Percentiles rank a stretch among this genome's conserved stretches.
Evolutionary conservation across 2,113 vertebrate genomes (phyloP).

Genomic region (Centrocercus urophasianus): DNA sequence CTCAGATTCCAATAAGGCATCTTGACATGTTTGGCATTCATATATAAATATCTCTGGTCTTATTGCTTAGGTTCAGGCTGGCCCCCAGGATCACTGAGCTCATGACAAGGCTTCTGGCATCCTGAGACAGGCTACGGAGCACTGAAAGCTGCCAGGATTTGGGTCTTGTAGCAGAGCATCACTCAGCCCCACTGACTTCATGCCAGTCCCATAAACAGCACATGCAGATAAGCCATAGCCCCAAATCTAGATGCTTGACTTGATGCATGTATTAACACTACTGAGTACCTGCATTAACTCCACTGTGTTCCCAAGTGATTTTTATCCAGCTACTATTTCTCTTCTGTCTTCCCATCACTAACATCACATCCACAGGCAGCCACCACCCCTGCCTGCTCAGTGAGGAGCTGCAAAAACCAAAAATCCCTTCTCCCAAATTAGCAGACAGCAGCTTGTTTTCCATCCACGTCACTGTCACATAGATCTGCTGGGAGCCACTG

Average conservation of each 20-base stretch:
- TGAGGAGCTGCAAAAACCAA: neutral
- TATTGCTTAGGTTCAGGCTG: neutral
- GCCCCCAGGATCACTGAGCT: neutral
- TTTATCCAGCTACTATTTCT: neutral
- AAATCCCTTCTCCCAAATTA: neutral
- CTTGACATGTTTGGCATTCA: neutral
- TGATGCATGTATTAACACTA: accelerated
- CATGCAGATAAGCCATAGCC: neutral
- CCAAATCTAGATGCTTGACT: neutral
- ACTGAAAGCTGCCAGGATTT: neutral
- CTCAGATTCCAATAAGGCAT: neutral
- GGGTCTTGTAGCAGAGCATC: neutral
- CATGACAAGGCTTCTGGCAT: neutral
- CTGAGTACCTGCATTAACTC: neutral
- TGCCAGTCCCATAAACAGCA: neutral
- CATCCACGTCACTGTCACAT: accelerated
- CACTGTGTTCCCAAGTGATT: neutral
- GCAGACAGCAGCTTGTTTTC: neutral
- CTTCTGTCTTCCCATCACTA: neutral
- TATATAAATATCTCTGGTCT: accelerated
- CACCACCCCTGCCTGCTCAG: neutral
- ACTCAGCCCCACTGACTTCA: neutral
- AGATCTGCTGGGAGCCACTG: neutral
- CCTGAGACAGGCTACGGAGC: neutral
- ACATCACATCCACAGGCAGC: neutral